Evolutionary conservation across 2,113 vertebrate genomes (phyloP), one percentile per base, ranked within the genome.

Genomic region (Recurvirostra avosetta): DNA sequence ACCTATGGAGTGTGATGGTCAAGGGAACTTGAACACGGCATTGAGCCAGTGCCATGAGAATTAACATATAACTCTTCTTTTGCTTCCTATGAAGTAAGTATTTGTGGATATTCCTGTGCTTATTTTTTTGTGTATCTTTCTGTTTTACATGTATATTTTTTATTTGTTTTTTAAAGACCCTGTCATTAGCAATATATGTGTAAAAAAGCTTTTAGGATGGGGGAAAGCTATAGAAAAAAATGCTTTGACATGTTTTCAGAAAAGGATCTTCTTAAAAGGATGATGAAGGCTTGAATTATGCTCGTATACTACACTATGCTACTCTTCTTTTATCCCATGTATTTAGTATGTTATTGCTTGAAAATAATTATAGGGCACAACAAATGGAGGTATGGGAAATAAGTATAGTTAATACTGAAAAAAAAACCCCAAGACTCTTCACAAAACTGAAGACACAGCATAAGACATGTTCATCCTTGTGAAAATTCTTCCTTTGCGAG

Each of bases 401-500:
- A 88, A 92, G n/a, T 32, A 62, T 43, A 66, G 61, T 79, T 87
- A 90, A 87, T 34, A 75, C 21, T 50, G 23, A 53, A 96, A 88
- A 86, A 86, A 74, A 53, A 49, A 1, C 2, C 11, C 11, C 49
- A 83, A 73, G 53, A 41, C 49, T 68, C 34, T 56, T 95, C 80
- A 76, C 47, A 38, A 65, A 83, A 73, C 29, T 91, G 94, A 95
- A 95, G 58, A 81, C 49, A 88, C 56, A 70, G 58, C 0, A 0
- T 90, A 67, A 3, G 59, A 96, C 30, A 17, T 92, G 87, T 88
- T 97, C 91, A 91, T 92, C 94, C 81, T 91, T 79, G 89, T 96
- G 91, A 95, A 86, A 92, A 91, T 92, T 92, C 87, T 92, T 82
- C 84, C 58, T 94, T 94, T 96, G 66, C 87, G 92, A 95, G 53